These are phyloP conservation scores for Puma concolor DNA, from an alignment of 2,113 vertebrate genomes.

Conservation along the genomic window DNA sequence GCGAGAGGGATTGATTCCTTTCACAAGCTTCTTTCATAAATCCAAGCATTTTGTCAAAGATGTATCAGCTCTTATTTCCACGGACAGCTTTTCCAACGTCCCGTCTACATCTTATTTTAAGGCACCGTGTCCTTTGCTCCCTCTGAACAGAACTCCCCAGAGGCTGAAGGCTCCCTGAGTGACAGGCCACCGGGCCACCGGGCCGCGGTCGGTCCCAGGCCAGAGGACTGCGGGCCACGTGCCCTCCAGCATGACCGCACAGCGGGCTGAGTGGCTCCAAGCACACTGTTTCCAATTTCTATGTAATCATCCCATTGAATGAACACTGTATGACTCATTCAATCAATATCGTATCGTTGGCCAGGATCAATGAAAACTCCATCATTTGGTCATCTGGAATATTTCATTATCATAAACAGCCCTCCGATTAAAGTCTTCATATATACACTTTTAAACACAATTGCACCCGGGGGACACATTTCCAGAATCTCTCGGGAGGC, in stretches of 20 bases:
- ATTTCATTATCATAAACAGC: background rate
- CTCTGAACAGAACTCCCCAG: background rate
- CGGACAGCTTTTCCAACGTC: background rate
- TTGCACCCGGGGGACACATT: background rate
- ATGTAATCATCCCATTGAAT: background rate
- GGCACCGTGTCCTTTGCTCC: background rate
- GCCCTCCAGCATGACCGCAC: accelerated
- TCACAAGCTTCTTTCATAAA: background rate
- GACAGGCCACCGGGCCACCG: background rate
- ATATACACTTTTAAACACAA: background rate
- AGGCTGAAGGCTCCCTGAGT: background rate
- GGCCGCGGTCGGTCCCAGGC: background rate
- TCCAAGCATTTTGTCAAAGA: background rate
- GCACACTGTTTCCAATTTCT: background rate
- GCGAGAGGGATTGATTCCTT: background rate
- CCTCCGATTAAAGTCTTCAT: background rate
- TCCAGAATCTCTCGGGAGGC: background rate
- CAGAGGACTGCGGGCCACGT: background rate
- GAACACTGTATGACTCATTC: background rate
- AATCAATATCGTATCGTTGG: background rate
- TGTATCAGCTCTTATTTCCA: background rate
- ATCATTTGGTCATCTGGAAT: background rate
- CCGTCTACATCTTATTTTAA: background rate
- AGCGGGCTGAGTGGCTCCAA: background rate
- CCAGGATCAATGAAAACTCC: background rate